phyloP scores from a whole-genome alignment of 2,797 vertebrate genomes.

The Sebastes flavidus region DNA sequence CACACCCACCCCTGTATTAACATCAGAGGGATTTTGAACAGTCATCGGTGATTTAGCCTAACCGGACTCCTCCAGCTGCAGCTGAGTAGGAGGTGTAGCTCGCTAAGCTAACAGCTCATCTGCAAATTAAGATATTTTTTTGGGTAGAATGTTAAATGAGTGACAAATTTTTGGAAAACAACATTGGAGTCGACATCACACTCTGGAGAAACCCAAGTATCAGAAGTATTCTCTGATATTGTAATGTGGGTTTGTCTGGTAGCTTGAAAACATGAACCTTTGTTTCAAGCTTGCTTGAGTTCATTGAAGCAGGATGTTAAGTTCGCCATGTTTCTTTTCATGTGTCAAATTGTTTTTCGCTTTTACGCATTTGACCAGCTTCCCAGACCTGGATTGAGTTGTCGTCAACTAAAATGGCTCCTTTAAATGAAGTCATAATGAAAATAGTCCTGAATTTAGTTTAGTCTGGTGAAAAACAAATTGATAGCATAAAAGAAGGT shows the following conservation, averaged over 20 bases:
- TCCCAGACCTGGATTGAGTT: conserved; percentile 4
- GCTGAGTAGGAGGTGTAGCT: conserved; percentile 59
- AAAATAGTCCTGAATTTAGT: not conserved
- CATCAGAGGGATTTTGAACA: conserved; percentile 37
- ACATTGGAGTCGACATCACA: conserved; percentile 15
- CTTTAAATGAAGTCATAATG: not conserved
- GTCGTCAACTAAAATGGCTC: not conserved
- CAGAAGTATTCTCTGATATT: not conserved
- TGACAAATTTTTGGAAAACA: not conserved
- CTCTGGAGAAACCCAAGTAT: conserved; percentile 6
- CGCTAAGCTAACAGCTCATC: conserved; percentile 37
- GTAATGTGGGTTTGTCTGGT: conserved; percentile 9
- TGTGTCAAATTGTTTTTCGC: conserved; percentile 28
- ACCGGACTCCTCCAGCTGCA: conserved; percentile 55
- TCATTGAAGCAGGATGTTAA: not conserved
- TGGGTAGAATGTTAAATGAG: conserved; percentile 30
- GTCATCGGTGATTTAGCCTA: conserved; percentile 39
- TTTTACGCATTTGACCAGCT: conserved; percentile 8
- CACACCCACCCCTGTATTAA: conserved; percentile 48
- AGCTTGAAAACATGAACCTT: conserved; percentile 18
- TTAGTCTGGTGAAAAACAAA: not conserved
- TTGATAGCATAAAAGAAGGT: not conserved
- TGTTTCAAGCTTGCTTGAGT: conserved; percentile 30
- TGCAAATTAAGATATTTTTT: conserved; percentile 31
- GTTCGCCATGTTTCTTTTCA: conserved; percentile 34